Conservation (phyloP, 1,140 invertebrate species). For the Pteromalus puparum region DNA sequence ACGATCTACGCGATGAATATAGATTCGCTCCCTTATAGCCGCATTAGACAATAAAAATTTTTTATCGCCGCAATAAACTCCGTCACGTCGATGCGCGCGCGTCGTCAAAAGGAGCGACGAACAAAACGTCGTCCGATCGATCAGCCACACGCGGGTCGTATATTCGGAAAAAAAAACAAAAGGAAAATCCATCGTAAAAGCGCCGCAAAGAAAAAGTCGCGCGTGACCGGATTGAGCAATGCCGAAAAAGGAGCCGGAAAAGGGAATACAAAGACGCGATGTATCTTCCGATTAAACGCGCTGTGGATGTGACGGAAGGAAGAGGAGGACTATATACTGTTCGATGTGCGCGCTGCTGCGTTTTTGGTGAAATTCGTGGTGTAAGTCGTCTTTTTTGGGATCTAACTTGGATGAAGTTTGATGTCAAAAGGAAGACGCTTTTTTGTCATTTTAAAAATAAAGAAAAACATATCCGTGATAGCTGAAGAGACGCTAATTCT, state of each 20-base stretch:
- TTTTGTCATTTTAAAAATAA: background rate
- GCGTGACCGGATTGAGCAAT: conserved; percentile 29
- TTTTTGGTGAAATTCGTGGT: no score
- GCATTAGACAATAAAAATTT: conserved; percentile 22
- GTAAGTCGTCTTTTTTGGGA: no score
- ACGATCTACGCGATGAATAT: background rate
- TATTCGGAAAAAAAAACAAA: conserved; percentile 1
- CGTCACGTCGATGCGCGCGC: background rate
- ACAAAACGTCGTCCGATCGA: conserved; percentile 16
- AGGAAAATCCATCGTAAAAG: conserved; percentile 7
- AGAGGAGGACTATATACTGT: no score
- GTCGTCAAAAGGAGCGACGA: background rate
- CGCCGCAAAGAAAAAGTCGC: conserved; percentile 12
- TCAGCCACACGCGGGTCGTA: background rate
- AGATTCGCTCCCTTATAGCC: background rate
- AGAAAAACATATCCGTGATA: background rate
- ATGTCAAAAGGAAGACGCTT: background rate
- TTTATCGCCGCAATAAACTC: conserved; percentile 25
- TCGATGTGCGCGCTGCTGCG: no score
- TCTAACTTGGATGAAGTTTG: no score
- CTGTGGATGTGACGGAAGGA: no score
- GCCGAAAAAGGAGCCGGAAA: conserved; percentile 4
- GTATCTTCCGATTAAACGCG: no score
- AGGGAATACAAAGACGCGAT: background rate
- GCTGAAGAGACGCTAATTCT: conserved; percentile 8